Percentiles rank a stretch among this genome's conserved stretches.
These are phyloP conservation scores for Tachysurus vachellii DNA, from an alignment of 2,113 vertebrate species.

Conservation along the genomic window DNA sequence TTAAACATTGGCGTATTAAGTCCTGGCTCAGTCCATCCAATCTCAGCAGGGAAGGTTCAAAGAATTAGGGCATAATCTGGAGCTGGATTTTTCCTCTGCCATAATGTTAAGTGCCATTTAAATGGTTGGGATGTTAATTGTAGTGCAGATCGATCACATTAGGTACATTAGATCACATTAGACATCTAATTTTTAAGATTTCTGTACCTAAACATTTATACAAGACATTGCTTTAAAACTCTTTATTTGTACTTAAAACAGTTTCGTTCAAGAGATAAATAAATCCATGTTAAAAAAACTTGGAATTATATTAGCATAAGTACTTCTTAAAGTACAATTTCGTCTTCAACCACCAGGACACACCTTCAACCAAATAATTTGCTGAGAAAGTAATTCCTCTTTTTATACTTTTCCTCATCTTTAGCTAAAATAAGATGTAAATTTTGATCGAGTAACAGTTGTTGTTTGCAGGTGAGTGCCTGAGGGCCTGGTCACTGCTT, in stretches of 20 bases:
- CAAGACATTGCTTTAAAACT: not conserved
- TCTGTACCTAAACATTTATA: not conserved
- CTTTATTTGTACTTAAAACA: not conserved
- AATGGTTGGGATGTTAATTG: not conserved
- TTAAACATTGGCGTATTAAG: not conserved
- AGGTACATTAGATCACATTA: too few relatives aligned
- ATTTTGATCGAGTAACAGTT: not conserved
- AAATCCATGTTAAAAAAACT: too few relatives aligned
- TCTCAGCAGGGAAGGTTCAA: not conserved
- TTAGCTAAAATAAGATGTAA: not conserved
- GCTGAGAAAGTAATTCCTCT: not conserved
- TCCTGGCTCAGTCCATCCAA: not conserved
- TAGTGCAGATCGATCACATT: not conserved
- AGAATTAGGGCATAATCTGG: not conserved
- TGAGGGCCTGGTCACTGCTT: conserved; percentile 43
- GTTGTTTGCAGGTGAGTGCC: conserved; percentile 34
- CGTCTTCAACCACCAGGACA: not conserved
- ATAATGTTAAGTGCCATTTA: not conserved
- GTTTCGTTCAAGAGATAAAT: too few relatives aligned
- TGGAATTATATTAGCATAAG: not conserved
- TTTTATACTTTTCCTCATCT: not conserved
- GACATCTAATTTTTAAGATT: too few relatives aligned
- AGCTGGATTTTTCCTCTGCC: not conserved
- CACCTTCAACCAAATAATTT: not conserved
- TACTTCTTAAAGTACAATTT: not conserved